Percentiles rank a stretch among this genome's conserved stretches.
Evolutionary conservation across 1,140 invertebrate genomes (phyloP).

Genomic region (Drosophila biarmipes): DNA sequence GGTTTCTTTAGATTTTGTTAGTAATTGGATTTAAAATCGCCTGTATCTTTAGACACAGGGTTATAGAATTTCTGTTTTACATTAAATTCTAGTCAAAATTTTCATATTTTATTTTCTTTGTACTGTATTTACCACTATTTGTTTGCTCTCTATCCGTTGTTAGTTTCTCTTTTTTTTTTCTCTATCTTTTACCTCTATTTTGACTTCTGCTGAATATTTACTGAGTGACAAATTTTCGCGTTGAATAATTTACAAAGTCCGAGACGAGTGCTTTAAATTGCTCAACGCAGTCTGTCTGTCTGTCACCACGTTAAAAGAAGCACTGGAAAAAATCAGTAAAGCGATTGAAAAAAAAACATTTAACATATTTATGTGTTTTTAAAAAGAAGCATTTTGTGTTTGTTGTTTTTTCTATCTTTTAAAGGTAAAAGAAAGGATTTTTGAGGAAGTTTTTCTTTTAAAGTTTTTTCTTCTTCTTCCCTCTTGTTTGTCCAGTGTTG

Average conservation of each 20-base stretch:
- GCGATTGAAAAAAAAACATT: neutral
- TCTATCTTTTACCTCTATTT: slow-evolving; percentile 6
- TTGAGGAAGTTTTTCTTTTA: neutral
- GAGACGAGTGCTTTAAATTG: slow-evolving; percentile 21
- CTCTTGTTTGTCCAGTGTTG: slow-evolving; percentile 1
- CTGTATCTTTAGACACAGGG: no score
- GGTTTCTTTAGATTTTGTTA: no score
- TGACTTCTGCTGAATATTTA: slow-evolving; percentile 17
- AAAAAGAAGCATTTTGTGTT: no score
- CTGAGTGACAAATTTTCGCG: slow-evolving; percentile 18
- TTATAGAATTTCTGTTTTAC: no score
- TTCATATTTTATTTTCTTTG: neutral
- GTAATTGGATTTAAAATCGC: neutral
- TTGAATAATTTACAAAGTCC: slow-evolving; percentile 26
- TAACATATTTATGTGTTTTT: no score
- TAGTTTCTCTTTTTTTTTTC: neutral
- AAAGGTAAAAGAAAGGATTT: neutral
- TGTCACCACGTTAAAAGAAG: slow-evolving; percentile 7
- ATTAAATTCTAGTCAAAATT: neutral
- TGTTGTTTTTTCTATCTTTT: neutral
- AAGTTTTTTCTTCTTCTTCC: no score
- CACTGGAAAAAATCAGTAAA: slow-evolving; percentile 1
- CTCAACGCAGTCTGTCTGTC: slow-evolving; percentile 1
- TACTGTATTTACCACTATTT: neutral
- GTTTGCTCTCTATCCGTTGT: neutral